phyloP scores from a whole-genome alignment of 1,140 invertebrate species.

The Triops longicaudatus region DNA sequence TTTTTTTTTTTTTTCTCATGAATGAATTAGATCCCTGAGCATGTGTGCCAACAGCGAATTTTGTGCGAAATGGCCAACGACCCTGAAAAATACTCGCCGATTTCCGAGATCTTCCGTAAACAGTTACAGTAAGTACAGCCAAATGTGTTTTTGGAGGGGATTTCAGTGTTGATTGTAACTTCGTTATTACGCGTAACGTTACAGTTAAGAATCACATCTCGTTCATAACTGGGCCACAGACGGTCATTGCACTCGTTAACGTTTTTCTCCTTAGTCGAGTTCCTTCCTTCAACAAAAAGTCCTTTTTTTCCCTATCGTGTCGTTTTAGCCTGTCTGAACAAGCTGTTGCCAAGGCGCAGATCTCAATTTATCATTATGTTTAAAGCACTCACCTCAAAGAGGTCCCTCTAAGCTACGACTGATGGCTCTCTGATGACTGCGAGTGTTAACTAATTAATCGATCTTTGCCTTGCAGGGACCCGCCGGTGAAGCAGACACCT shows the following conservation, averaged over 20 bases:
- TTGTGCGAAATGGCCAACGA: constrained; percentile 36
- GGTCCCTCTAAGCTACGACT: background rate
- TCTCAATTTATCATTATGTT: background rate
- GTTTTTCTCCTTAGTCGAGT: background rate
- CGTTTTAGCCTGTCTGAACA: background rate
- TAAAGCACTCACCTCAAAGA: background rate
- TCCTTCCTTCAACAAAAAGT: background rate
- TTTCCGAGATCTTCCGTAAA: constrained; percentile 36
- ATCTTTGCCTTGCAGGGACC: background rate
- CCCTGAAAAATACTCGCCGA: constrained; percentile 35
- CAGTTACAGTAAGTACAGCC: constrained; percentile 33
- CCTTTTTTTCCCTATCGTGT: background rate
- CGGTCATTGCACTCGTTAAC: background rate
- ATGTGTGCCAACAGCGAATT: constrained; percentile 36
- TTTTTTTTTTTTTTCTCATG: background rate
- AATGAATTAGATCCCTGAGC: constrained; percentile 34
- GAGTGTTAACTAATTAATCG: background rate
- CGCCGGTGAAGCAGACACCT: background rate
- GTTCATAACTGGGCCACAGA: background rate
- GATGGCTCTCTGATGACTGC: background rate
- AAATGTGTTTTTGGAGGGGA: background rate
- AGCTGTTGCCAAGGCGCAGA: background rate
- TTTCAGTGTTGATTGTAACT: background rate
- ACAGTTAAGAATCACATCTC: background rate
- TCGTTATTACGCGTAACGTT: background rate